A percentile compares a stretch with the other conserved stretches of the same genome.
Conservation (phyloP, 2,113 vertebrate species). For the Alligator mississippiensis region DNA sequence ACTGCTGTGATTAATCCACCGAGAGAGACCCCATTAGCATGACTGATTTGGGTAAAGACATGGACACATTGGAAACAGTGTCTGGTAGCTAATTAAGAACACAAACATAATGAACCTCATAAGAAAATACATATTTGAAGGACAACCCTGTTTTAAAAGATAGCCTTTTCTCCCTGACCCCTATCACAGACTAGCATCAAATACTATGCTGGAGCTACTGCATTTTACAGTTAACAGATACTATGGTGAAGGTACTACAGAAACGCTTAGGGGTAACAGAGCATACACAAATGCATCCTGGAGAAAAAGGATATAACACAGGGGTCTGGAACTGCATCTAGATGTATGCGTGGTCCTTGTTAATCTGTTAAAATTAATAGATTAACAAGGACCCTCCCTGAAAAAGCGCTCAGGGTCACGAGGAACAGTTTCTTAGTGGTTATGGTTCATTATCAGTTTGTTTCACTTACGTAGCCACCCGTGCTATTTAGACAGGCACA, state of each 20-base stretch:
- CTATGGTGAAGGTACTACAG: background rate
- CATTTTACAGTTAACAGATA: conserved; percentile 43
- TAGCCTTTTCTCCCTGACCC: background rate
- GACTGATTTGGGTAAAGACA: background rate
- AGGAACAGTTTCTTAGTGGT: background rate
- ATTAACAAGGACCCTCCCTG: background rate
- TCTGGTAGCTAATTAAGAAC: conserved; percentile 17
- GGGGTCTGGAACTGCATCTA: background rate
- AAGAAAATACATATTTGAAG: background rate
- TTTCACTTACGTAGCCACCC: conserved; percentile 6
- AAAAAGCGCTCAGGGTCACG: background rate
- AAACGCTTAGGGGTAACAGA: background rate
- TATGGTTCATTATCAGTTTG: conserved; percentile 26
- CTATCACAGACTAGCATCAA: background rate
- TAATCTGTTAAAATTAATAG: background rate
- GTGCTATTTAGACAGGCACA: conserved; percentile 10
- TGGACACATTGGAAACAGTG: background rate
- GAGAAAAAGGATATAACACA: background rate
- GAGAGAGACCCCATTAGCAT: background rate
- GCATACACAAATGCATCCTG: conserved; percentile 61
- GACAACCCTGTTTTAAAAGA: conserved; percentile 9
- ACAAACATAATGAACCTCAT: conserved; percentile 47
- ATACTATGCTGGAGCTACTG: background rate
- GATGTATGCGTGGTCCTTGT: background rate
- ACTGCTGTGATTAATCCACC: background rate